phyloP scores from a whole-genome alignment of 2,888 invertebrate species.

The Pseudoips prasinana region DNA sequence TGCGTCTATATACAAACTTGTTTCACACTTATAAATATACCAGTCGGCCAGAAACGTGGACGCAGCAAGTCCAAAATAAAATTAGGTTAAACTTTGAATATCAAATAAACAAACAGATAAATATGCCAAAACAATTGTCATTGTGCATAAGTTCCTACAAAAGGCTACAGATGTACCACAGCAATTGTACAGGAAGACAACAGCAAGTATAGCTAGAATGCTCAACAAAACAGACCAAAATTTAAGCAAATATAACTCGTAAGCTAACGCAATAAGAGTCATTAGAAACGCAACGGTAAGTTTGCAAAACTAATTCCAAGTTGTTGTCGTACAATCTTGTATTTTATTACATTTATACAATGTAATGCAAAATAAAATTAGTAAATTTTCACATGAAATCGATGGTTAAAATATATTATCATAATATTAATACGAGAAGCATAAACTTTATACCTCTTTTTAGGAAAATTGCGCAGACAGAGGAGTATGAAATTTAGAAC shows the following conservation, averaged over 20 bases:
- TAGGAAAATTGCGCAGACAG: too few relatives aligned
- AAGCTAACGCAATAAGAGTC: constrained; percentile 1
- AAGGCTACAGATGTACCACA: constrained; percentile 44
- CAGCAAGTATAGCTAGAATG: constrained; percentile 38
- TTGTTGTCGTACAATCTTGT: constrained; percentile 25
- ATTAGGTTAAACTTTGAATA: too few relatives aligned
- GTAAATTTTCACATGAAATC: background rate
- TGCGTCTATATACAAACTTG: too few relatives aligned
- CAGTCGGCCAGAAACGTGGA: too few relatives aligned
- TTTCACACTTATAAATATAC: too few relatives aligned
- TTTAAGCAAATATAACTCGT: constrained; percentile 7
- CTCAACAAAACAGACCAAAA: constrained; percentile 6
- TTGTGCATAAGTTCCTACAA: constrained; percentile 40
- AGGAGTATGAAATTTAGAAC: too few relatives aligned
- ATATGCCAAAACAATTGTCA: constrained; percentile 6
- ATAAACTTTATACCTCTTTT: too few relatives aligned
- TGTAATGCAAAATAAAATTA: background rate
- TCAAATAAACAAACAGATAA: too few relatives aligned
- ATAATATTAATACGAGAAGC: too few relatives aligned
- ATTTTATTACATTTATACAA: constrained; percentile 35
- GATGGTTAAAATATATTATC: background rate
- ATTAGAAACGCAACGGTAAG: constrained; percentile 2
- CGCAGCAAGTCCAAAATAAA: too few relatives aligned
- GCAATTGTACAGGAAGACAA: constrained; percentile 56
- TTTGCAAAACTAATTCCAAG: constrained; percentile 15